Conservation (phyloP, 2,797 vertebrate species). For the Carapus acus region DNA sequence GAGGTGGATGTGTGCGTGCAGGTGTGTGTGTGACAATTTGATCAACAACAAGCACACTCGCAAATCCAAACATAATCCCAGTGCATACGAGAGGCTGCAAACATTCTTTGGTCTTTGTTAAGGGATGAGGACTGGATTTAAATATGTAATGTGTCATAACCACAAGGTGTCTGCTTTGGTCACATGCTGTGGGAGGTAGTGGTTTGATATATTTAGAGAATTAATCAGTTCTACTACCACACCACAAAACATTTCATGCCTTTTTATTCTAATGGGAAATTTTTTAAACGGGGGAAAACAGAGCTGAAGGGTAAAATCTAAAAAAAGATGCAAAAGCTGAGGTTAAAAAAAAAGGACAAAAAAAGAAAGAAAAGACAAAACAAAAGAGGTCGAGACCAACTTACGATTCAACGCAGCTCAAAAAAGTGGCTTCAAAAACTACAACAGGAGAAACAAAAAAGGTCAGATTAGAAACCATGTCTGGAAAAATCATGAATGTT, state of each 20-base stretch:
- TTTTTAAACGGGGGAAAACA: slow-evolving; percentile 39
- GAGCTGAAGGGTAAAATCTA: slow-evolving; percentile 34
- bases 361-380: slow-evolving; percentile 32
- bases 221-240: slow-evolving; percentile 27
- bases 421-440: slow-evolving; percentile 73
- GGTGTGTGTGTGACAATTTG: slow-evolving; percentile 10
- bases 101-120: slow-evolving; percentile 17
- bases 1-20: background rate
- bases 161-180: too few relatives aligned
- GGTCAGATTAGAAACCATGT: slow-evolving; percentile 52
- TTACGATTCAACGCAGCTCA: slow-evolving; percentile 68
- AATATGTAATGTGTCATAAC: too few relatives aligned
- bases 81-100: slow-evolving; percentile 25
- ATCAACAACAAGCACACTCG: slow-evolving; percentile 44
- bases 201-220: slow-evolving; percentile 12
- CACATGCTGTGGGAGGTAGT: background rate
- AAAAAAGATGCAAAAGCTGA: slow-evolving; percentile 50
- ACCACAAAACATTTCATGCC: slow-evolving; percentile 46
- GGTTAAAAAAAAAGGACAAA: slow-evolving; percentile 31
- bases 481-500: slow-evolving; percentile 2
- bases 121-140: slow-evolving; percentile 4
- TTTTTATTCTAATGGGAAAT: slow-evolving; percentile 29
- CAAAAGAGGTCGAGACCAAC: slow-evolving; percentile 63
- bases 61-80: background rate
- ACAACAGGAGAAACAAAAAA: slow-evolving; percentile 59